Conservation (phyloP, 2,113 vertebrate genomes). For the Phalacrocorax carbo region DNA sequence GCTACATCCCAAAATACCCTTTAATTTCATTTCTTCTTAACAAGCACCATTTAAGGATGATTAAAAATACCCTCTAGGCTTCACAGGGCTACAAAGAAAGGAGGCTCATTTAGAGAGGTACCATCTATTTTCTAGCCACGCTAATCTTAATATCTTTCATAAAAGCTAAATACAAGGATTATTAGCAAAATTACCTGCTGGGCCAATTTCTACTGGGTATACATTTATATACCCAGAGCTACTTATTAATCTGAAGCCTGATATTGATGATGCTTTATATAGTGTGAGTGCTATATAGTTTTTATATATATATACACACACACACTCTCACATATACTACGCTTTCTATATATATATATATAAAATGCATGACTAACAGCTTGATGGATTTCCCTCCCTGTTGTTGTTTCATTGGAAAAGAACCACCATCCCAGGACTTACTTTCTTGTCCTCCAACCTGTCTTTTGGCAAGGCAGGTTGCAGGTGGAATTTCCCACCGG, state of each 20-base stretch:
- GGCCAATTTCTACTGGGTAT: neutral
- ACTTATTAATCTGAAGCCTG: neutral
- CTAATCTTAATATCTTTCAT: neutral
- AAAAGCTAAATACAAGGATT: neutral
- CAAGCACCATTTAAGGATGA: constrained; percentile 25
- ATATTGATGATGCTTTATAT: neutral
- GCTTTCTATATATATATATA: neutral
- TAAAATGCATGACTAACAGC: neutral
- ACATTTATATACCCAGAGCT: neutral
- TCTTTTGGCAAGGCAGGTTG: neutral
- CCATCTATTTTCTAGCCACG: neutral
- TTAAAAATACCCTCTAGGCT: constrained; percentile 42
- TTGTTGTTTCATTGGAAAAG: neutral
- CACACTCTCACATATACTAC: neutral
- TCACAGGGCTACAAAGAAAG: neutral
- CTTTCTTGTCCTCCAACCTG: neutral
- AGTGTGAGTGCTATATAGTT: neutral
- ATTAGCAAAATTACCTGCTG: neutral
- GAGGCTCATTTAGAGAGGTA: neutral
- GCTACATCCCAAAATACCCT: constrained; percentile 2
- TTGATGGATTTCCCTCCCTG: neutral
- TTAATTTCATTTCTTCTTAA: constrained; percentile 52
- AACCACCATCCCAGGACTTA: neutral
- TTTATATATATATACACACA: neutral
- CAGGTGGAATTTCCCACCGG: neutral